phyloP scores from a whole-genome alignment of 2,888 invertebrate species.

The Caenorhabditis plicata region DNA sequence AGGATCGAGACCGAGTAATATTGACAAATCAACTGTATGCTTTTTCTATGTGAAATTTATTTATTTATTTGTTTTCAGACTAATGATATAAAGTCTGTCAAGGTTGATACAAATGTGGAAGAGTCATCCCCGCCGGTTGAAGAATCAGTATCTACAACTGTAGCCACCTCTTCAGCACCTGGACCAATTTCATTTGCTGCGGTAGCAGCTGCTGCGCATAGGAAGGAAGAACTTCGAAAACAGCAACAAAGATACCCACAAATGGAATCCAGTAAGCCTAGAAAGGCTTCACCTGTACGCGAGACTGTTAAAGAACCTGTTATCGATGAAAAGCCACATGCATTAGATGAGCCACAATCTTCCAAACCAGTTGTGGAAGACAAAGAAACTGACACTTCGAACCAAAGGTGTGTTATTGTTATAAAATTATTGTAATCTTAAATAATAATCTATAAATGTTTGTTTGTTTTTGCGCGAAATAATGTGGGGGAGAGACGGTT shows the following conservation, averaged over 20 bases:
- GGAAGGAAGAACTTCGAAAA: conserved; percentile 33
- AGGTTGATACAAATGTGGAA: conserved; percentile 21
- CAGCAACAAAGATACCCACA: conserved; percentile 18
- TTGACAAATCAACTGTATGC: too few species aligned
- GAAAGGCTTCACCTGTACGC: conserved; percentile 7
- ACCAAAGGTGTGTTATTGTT: conserved; percentile 10
- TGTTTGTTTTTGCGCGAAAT: too few species aligned
- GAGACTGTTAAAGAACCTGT: too few species aligned
- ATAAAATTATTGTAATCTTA: too few species aligned
- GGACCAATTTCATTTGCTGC: conserved; percentile 48
- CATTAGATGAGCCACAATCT: conserved; percentile 16
- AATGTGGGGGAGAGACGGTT: too few species aligned
- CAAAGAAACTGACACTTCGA: conserved; percentile 17
- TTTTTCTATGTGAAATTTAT: too few species aligned
- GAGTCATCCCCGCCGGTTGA: conserved; percentile 25
- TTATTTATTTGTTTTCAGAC: conserved; percentile 3
- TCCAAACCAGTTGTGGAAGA: conserved; percentile 12
- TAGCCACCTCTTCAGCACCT: conserved; percentile 28
- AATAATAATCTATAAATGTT: too few species aligned
- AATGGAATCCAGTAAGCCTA: conserved; percentile 9
- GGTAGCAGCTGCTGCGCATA: conserved; percentile 40
- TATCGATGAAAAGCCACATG: too few species aligned
- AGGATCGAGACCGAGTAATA: too few species aligned
- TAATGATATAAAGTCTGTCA: too few species aligned
- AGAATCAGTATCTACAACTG: conserved; percentile 27